These are phyloP conservation scores for Pygocentrus nattereri DNA, from an alignment of 2,797 vertebrate species.

Conservation along the genomic window DNA sequence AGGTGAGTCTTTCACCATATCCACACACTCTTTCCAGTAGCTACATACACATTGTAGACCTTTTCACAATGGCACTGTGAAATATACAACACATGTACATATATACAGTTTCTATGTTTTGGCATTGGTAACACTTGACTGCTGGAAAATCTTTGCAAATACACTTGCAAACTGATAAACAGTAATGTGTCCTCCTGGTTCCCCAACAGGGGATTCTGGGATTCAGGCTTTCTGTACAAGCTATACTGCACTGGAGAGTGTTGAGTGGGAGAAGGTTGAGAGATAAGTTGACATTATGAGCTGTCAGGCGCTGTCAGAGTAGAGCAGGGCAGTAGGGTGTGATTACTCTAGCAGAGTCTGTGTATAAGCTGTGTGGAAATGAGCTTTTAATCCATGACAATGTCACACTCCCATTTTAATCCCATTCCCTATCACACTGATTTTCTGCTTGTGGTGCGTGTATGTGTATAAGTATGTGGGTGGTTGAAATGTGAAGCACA, in stretches of 20 bases:
- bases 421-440: slow-evolving; percentile 53
- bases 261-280: slow-evolving; percentile 35
- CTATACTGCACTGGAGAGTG: not conserved
- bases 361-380: slow-evolving; percentile 51
- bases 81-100: not conserved
- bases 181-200: not conserved
- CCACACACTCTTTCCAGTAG: too few relatives aligned
- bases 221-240: slow-evolving; percentile 15
- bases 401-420: slow-evolving; percentile 59
- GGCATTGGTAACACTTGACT: not conserved
- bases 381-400: slow-evolving; percentile 61
- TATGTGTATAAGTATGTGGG: slow-evolving; percentile 1
- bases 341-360: slow-evolving; percentile 38
- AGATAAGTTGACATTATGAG: slow-evolving; percentile 38
- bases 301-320: slow-evolving; percentile 40
- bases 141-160: not conserved
- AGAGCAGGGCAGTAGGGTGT: slow-evolving; percentile 10
- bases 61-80: not conserved
- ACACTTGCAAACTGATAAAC: not conserved
- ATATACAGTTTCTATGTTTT: too few relatives aligned
- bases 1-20: slow-evolving; percentile 75
- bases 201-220: not conserved
- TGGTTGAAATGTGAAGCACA: not conserved
- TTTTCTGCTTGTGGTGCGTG: slow-evolving; percentile 24
- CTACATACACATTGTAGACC: not conserved